Conservation (phyloP, 1,140 invertebrate species). For the Pectinophora gossypiella region DNA sequence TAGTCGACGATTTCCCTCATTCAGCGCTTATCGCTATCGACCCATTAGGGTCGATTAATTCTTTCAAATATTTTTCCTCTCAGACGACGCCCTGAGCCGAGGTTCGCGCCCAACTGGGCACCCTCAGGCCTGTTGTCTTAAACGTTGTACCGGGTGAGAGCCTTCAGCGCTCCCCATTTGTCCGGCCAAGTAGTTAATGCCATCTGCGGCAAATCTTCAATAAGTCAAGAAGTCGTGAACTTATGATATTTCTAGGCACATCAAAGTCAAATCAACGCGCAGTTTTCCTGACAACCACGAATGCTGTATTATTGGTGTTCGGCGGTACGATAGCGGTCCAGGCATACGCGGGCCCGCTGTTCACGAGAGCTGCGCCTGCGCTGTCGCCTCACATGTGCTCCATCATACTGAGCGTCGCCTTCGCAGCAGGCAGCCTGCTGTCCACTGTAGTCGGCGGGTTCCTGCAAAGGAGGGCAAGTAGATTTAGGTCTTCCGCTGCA, state of each 20-base stretch:
- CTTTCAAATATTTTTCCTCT: too few species aligned
- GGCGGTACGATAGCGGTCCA: constrained; percentile 20
- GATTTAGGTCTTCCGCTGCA: too few species aligned
- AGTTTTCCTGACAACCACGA: neutral
- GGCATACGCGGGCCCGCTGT: constrained; percentile 20
- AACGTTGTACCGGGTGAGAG: too few species aligned
- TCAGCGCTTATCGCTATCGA: too few species aligned
- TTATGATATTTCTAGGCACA: neutral
- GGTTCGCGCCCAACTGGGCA: too few species aligned
- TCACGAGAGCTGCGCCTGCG: constrained; percentile 14
- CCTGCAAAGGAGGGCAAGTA: constrained; percentile 20
- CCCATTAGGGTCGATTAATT: too few species aligned
- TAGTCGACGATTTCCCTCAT: too few species aligned
- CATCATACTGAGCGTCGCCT: constrained; percentile 13
- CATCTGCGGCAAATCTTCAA: too few species aligned
- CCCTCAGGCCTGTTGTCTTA: too few species aligned
- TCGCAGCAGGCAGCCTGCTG: constrained; percentile 3
- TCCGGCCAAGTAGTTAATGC: too few species aligned
- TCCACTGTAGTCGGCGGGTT: constrained; percentile 13
- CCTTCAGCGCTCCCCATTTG: too few species aligned
- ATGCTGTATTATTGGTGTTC: constrained; percentile 1
- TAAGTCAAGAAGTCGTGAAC: neutral
- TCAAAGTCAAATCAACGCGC: constrained; percentile 11
- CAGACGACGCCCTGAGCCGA: too few species aligned
- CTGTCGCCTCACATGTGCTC: constrained; percentile 24